Evolutionary conservation across 2,888 invertebrate genomes (phyloP).

Genomic region (Lingula anatina): DNA sequence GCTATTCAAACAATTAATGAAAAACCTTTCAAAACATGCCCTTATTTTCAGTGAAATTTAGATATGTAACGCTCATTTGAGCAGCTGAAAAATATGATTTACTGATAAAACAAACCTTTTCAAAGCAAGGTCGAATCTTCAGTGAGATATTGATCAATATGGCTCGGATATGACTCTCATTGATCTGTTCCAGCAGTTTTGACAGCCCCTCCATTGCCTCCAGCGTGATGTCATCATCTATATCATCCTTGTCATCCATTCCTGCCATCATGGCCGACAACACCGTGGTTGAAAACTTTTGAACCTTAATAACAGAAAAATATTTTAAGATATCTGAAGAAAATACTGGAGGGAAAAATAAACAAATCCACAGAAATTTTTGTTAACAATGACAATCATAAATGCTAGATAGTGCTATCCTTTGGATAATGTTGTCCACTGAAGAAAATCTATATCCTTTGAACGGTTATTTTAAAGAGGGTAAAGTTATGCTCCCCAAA

Average conservation of each 20-base stretch:
- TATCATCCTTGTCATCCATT: constrained; percentile 70
- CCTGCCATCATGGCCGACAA: constrained; percentile 76
- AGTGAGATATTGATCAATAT: constrained; percentile 73
- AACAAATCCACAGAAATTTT: too few species aligned
- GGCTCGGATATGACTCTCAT: constrained; percentile 59
- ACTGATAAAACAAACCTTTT: constrained; percentile 64
- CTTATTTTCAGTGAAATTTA: too few species aligned
- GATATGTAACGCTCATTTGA: too few species aligned
- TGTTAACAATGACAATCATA: too few species aligned
- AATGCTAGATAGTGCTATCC: background rate
- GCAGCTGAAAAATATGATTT: too few species aligned
- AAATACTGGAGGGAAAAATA: too few species aligned
- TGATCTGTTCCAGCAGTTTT: constrained; percentile 63
- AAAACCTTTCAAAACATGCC: too few species aligned
- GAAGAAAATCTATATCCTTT: background rate
- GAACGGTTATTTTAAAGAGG: too few species aligned
- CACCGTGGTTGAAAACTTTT: constrained; percentile 66
- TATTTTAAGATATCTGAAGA: too few species aligned
- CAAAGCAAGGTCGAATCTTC: constrained; percentile 80
- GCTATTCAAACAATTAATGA: too few species aligned
- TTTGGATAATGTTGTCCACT: background rate
- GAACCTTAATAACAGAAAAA: constrained; percentile 27
- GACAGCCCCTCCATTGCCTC: constrained; percentile 79
- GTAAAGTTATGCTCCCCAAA: too few species aligned
- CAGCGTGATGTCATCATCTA: constrained; percentile 68